Evolutionary conservation across 2,888 invertebrate species (phyloP).

Genomic region (Drosophila lacicola): DNA sequence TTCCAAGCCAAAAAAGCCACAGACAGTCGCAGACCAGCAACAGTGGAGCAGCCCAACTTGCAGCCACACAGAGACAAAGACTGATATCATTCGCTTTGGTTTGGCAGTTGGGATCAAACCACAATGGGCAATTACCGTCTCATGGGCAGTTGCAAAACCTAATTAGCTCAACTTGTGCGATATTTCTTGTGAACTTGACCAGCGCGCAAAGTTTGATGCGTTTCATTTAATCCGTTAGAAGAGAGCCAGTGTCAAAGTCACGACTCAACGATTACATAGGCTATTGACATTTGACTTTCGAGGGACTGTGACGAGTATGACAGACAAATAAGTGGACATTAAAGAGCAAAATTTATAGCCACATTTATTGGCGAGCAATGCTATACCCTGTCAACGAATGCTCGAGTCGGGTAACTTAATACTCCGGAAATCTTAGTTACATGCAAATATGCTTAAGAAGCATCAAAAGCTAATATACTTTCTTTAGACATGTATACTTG

Average conservation of each 20-base stretch:
- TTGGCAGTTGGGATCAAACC: slow-evolving; percentile 21
- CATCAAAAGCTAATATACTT: too few species aligned
- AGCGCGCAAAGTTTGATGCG: slow-evolving; percentile 22
- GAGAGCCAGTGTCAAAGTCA: slow-evolving; percentile 11
- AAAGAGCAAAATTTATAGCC: slow-evolving; percentile 30
- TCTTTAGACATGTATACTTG: too few species aligned
- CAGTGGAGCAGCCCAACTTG: slow-evolving; percentile 2
- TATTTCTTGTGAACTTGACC: slow-evolving; percentile 42
- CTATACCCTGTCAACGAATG: slow-evolving; percentile 3
- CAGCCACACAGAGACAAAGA: slow-evolving; percentile 26
- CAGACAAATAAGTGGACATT: slow-evolving; percentile 29
- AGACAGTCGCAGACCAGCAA: slow-evolving; percentile 14
- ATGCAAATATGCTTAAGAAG: background rate
- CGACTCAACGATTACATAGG: slow-evolving; percentile 40
- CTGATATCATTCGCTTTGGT: slow-evolving; percentile 13
- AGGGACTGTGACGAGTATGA: slow-evolving; percentile 20
- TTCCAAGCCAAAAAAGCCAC: slow-evolving; percentile 19
- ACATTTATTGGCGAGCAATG: background rate
- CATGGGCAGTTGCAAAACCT: slow-evolving; percentile 49
- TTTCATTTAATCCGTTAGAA: slow-evolving; percentile 17
- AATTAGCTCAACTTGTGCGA: slow-evolving; percentile 59
- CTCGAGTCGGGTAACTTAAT: too few species aligned
- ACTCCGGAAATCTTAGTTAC: background rate
- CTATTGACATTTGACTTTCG: slow-evolving; percentile 65
- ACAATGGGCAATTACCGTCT: slow-evolving; percentile 60